phyloP scores from a whole-genome alignment of 2,888 invertebrate species.

The Oscheius onirici region DNA sequence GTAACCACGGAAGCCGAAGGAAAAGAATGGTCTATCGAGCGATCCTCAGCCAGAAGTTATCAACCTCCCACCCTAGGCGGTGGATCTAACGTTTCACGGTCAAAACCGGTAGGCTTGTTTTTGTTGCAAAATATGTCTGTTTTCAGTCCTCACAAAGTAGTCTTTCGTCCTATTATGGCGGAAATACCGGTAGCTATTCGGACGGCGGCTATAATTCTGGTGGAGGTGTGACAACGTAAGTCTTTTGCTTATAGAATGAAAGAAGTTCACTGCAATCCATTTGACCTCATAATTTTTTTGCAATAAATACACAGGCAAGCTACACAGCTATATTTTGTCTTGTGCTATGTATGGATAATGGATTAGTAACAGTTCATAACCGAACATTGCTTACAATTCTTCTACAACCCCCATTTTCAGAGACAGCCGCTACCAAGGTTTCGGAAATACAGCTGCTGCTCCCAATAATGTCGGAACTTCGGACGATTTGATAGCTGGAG shows the following conservation, averaged over 20 bases:
- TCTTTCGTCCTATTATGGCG: conserved; percentile 46
- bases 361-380: no score
- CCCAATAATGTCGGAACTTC: background rate
- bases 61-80: conserved; percentile 51
- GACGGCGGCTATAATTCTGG: conserved; percentile 42
- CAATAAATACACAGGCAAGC: no score
- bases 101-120: conserved; percentile 19
- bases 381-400: no score
- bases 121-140: background rate
- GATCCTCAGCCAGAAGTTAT: conserved; percentile 67
- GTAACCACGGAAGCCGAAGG: conserved; percentile 69
- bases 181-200: conserved; percentile 34
- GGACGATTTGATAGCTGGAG: conserved; percentile 64
- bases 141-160: conserved; percentile 26
- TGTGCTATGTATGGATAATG: no score
- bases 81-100: conserved; percentile 24
- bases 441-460: conserved; percentile 60
- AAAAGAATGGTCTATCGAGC: conserved; percentile 62
- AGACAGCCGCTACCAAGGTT: conserved; percentile 65
- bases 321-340: no score
- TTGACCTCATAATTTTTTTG: no score
- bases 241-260: conserved; percentile 2
- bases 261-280: no score
- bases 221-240: conserved; percentile 29
- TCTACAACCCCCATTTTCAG: no score